Evolutionary conservation across 1,140 invertebrate genomes (phyloP), one percentile per base, ranked within the genome.

Genomic region (Tetranychus urticae): DNA sequence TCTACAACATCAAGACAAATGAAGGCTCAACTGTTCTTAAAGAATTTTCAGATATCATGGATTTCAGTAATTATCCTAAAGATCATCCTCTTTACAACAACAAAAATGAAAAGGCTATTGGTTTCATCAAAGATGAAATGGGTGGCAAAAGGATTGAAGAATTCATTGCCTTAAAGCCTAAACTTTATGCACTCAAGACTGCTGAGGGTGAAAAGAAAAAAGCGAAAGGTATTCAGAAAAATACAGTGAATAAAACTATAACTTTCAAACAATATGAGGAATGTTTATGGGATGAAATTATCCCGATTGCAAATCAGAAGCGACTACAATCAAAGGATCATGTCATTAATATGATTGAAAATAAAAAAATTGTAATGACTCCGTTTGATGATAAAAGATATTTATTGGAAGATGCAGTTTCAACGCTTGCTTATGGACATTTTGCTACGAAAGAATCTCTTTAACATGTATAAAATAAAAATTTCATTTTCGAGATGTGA

Each of bases 71-170:
- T 52, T 52, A 52, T 23, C 50, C 50, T 7, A n/a, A 52, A 23
- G 50, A 52, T 23, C 50, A 63, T 66, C 60, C 13, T 1, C 35
- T 64, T 58, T 46, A 54, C 10, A 12, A 34, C 68, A 8, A 66
- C 48, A 12, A 71, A 48, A 76, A 76, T 64, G 75, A 74, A 66
- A 77, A 78, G 64, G 69, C 73, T 3, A 34, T 74, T 3, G 74
- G 75, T 5, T 71, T 74, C 67, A 72, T 77, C 65, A 78, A 76
- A 67, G 74, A 76, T 69, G 75, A 78, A 67, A 66, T 66, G 31
- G 69, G 68, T 63, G 71, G 71, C 10, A 62, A 60, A 59, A 65
- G 70, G 45, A 69, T 76, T 52, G 62, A 45, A 12, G 68, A 71
- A 65, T 77, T 71, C 69, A 60, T 73, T 54, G 72, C 71, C 10